Conservation (phyloP, 1,140 invertebrate species). For the Drosophila nebulosa region DNA sequence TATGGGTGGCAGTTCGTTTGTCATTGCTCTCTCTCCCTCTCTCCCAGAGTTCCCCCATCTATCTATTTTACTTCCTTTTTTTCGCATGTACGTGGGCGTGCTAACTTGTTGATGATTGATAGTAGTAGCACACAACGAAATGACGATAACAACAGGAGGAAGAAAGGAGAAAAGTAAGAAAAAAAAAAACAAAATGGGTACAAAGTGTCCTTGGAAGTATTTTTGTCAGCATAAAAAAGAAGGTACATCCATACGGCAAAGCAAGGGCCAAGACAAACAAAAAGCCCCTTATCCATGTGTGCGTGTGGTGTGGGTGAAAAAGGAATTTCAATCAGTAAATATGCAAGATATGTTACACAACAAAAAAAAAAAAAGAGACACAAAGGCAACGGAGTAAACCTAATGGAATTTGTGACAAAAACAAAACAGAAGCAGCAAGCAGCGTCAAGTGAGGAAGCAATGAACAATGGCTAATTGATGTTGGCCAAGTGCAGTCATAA, state of each 20-base stretch:
- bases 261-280: not conserved
- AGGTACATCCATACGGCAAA: constrained; percentile 17
- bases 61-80: constrained; percentile 8
- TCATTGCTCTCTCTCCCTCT: not conserved
- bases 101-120: constrained; percentile 74
- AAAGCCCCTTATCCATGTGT: not conserved
- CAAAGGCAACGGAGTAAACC: not conserved
- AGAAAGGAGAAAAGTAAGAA: not conserved
- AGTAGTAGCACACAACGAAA: not conserved
- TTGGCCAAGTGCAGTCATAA: not conserved
- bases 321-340: not conserved
- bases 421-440: not conserved
- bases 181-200: not conserved
- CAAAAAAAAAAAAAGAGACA: not conserved
- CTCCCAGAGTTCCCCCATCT: not conserved
- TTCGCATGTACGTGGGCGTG: constrained; percentile 16
- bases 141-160: not conserved
- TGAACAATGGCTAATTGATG: not conserved
- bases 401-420: not conserved
- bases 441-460: not conserved
- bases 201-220: constrained; percentile 34
- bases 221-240: constrained; percentile 14
- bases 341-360: not conserved
- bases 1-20: not conserved
- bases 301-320: too few species aligned